These are phyloP conservation scores for Drosophila navojoa DNA, from an alignment of 1,140 invertebrate genomes.

Conservation along the genomic window DNA sequence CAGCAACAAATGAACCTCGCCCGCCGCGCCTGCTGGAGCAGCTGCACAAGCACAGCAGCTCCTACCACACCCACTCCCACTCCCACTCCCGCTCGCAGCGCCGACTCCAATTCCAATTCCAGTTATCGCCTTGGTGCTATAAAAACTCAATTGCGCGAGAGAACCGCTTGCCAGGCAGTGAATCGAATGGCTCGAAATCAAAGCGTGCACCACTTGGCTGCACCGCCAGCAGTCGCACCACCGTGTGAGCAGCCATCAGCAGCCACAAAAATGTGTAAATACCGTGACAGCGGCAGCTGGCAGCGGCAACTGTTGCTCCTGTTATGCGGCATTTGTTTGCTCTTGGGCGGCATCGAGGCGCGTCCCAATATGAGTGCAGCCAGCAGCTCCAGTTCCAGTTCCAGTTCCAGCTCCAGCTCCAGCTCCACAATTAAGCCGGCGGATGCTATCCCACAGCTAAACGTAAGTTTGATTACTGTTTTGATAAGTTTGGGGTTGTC, in stretches of 20 bases:
- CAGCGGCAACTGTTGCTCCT: constrained; percentile 44
- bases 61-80: too few species aligned
- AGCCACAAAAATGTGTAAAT: constrained; percentile 9
- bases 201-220: constrained; percentile 13
- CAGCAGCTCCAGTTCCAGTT: constrained; percentile 19
- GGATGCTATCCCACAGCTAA: constrained; percentile 52
- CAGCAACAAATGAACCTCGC: constrained; percentile 80
- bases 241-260: constrained; percentile 33
- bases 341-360: constrained; percentile 58
- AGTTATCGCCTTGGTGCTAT: constrained; percentile 33
- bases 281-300: constrained; percentile 5
- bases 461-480: constrained; percentile 48
- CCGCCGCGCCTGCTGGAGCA: constrained; percentile 74
- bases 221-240: constrained; percentile 28
- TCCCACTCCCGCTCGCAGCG: background rate
- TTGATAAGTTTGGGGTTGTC: background rate
- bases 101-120: background rate
- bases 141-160: constrained; percentile 32
- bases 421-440: constrained; percentile 16
- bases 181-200: constrained; percentile 26
- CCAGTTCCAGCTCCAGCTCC: constrained; percentile 5
- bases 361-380: constrained; percentile 69
- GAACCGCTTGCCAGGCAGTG: constrained; percentile 17
- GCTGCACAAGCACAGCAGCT: constrained; percentile 5
- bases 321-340: constrained; percentile 57